phyloP scores from a whole-genome alignment of 2,113 vertebrate genomes.

The Oenanthe oenanthe region DNA sequence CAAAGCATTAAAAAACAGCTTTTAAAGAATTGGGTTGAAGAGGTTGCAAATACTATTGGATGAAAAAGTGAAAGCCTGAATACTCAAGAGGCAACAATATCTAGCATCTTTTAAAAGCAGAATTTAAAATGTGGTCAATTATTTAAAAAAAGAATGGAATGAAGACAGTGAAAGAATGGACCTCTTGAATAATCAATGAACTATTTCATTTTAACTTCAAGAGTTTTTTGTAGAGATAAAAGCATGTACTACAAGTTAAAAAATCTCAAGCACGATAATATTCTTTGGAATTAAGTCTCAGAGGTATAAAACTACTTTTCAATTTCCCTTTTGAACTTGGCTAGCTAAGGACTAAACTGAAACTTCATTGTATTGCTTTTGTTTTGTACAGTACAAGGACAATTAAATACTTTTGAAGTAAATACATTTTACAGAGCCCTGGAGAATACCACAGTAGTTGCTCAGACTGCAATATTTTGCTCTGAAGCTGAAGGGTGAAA shows the following conservation, averaged over 20 bases:
- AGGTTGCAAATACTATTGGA: neutral
- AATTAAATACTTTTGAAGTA: neutral
- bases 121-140: neutral
- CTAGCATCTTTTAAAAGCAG: neutral
- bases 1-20: neutral
- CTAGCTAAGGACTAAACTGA: neutral
- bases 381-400: neutral
- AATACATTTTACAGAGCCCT: neutral
- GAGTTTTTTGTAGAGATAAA: neutral
- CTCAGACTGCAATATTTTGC: neutral
- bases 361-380: neutral
- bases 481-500: neutral
- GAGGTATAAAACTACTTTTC: neutral
- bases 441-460: neutral
- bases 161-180: neutral
- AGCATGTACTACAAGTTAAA: neutral
- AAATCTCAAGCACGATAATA: neutral
- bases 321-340: neutral
- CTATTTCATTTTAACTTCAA: neutral
- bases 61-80: neutral
- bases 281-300: neutral
- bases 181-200: neutral
- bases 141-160: neutral
- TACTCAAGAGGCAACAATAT: neutral
- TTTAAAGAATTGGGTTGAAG: neutral